Evolutionary conservation across 2,113 vertebrate species (phyloP).

Genomic region (Stigmatopora argus): DNA sequence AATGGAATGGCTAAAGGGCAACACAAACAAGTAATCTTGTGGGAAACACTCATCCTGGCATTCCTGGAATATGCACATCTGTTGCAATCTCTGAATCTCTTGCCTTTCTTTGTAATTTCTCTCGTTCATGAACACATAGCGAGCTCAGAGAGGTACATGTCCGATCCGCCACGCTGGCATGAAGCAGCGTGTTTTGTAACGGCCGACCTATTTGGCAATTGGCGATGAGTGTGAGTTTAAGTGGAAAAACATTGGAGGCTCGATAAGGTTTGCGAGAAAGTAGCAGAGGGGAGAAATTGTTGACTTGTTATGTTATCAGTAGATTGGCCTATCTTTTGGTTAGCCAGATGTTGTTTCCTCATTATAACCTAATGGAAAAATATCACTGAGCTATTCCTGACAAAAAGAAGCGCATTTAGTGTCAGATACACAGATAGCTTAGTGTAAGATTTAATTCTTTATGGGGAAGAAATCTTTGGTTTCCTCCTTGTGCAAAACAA

Average conservation of each 20-base stretch:
- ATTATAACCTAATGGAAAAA: slow-evolving; percentile 44
- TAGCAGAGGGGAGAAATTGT: slow-evolving; percentile 19
- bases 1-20: slow-evolving; percentile 1
- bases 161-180: slow-evolving; percentile 38
- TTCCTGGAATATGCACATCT: slow-evolving; percentile 15
- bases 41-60: slow-evolving; percentile 24
- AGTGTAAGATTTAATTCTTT: not conserved
- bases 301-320: slow-evolving; percentile 39
- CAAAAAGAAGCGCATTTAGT: not conserved
- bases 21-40: slow-evolving; percentile 11
- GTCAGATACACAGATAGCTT: not conserved
- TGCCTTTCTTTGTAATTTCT: slow-evolving; percentile 7
- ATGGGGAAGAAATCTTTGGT: not conserved
- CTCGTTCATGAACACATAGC: slow-evolving; percentile 1
- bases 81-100: slow-evolving; percentile 1
- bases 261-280: slow-evolving; percentile 46
- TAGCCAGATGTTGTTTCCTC: slow-evolving; percentile 47
- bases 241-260: slow-evolving; percentile 47
- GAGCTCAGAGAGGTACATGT: slow-evolving; percentile 30
- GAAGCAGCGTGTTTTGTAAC: slow-evolving; percentile 46
- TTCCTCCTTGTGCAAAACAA: slow-evolving; percentile 1
- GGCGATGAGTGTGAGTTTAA: slow-evolving; percentile 41
- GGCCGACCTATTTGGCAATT: slow-evolving; percentile 36
- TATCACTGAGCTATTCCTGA: slow-evolving; percentile 2
- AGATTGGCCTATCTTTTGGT: slow-evolving; percentile 39